These are phyloP conservation scores for Sebastiscus tertius DNA, from an alignment of 2,797 vertebrate species.

Conservation along the genomic window DNA sequence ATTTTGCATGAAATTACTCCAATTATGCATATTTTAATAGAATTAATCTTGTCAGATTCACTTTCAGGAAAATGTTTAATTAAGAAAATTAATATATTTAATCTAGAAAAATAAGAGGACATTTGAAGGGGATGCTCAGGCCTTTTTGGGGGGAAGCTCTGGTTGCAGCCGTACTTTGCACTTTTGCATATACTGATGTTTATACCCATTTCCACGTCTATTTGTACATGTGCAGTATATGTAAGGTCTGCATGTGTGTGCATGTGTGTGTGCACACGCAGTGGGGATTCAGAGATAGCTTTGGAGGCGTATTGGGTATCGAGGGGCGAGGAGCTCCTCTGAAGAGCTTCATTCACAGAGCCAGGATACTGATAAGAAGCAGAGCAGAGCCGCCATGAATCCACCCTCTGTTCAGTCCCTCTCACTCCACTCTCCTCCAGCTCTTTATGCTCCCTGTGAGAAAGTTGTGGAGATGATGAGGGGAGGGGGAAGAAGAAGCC, in stretches of 20 bases:
- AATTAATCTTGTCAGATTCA: neutral
- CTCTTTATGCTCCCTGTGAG: constrained; percentile 92
- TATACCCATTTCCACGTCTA: neutral
- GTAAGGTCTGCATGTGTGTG: constrained; percentile 24
- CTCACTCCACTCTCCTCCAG: constrained; percentile 48
- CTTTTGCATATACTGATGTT: neutral
- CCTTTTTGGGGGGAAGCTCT: neutral
- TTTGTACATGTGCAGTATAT: constrained; percentile 23
- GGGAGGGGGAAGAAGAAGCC: constrained; percentile 36
- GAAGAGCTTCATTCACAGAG: constrained; percentile 82
- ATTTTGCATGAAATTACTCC: neutral
- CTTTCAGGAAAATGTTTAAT: neutral
- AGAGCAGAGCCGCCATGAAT: constrained; percentile 86
- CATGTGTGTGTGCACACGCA: constrained; percentile 15
- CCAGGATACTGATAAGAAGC: constrained; percentile 82
- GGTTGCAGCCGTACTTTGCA: neutral
- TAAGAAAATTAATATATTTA: neutral
- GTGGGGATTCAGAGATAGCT: constrained; percentile 66
- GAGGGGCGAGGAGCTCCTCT: constrained; percentile 66
- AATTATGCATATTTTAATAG: neutral
- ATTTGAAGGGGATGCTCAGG: neutral
- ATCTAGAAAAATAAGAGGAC: neutral
- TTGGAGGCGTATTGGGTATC: constrained; percentile 77
- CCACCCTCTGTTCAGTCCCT: constrained; percentile 87
- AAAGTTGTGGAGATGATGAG: constrained; percentile 85